Evolutionary conservation across 1,140 invertebrate species (phyloP), one percentile per base, ranked within the genome.

Genomic region (Caerostris darwini): DNA sequence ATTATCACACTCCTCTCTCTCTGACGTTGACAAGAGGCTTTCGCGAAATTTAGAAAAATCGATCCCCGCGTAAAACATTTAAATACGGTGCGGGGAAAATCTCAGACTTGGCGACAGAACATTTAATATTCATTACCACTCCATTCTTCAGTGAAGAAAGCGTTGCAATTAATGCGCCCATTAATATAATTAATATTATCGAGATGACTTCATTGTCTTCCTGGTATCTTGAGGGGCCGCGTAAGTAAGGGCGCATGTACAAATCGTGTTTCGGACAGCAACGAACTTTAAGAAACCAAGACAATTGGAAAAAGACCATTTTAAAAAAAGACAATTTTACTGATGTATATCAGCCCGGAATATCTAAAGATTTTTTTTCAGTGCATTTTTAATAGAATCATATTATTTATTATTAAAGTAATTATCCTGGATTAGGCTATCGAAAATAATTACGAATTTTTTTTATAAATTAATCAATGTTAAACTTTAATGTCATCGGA

Each of bases 91-190:
- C 14, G 67, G 88, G 54, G 34, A 56, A 90, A 77, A 90, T 71
- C 88, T 54, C 86, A 50, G 54, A 77, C 53, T 34, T 56, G 50
- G 88, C 6, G 88, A 71, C 88, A 57, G 88, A 69, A 77, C 69
- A 90, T 90, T 90, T 90, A 90, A 90, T 90, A 71, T 90, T 90
- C 88, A 90, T 90, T 90, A 90, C 69, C 56, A 69, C 67, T 90
- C 34, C 50, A 12, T 12, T 2, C 61, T 54, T 10, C 6, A 54
- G 4, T 56, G 6, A 17, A 77, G 17, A 53, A 90, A 90, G 69
- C 61, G 54, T 71, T 19, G 88, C 88, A 90, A 90, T 90, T 90
- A 90, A 90, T 90, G 67, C 57, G 14, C 50, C 34, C 88, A 90
- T 90, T 90, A 90, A 71, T 71, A 90, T 90, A 69, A 90, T 90